Conservation (phyloP, 2,888 invertebrate genomes). For the Biston betularia region DNA sequence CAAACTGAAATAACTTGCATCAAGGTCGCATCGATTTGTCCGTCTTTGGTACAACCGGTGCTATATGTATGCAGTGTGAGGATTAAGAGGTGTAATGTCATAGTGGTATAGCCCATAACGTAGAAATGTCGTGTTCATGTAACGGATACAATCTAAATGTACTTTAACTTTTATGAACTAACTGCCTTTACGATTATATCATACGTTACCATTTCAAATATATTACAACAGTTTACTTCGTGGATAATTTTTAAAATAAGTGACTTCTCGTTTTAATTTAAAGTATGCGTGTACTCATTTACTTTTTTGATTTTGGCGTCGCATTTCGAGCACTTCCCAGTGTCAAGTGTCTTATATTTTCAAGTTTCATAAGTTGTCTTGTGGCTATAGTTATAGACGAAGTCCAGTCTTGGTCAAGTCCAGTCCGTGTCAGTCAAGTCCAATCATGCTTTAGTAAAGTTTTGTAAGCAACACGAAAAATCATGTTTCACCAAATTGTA, state of each 20-base stretch:
- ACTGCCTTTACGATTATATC: neutral
- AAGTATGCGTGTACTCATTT: neutral
- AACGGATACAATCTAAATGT: slow-evolving; percentile 14
- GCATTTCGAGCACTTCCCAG: no score
- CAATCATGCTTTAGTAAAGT: no score
- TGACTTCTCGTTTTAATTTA: neutral
- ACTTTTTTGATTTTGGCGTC: no score
- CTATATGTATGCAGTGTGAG: slow-evolving; percentile 46
- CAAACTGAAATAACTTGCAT: slow-evolving; percentile 77
- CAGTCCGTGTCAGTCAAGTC: no score
- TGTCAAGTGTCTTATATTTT: no score
- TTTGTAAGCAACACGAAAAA: no score
- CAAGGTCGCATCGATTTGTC: slow-evolving; percentile 76
- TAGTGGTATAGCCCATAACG: slow-evolving; percentile 15
- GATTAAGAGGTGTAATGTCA: slow-evolving; percentile 13
- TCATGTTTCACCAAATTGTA: no score
- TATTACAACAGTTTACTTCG: neutral
- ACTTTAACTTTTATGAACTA: slow-evolving; percentile 1
- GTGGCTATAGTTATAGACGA: no score
- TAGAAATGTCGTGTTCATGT: slow-evolving; percentile 13
- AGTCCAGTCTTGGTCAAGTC: no score
- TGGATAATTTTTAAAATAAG: neutral
- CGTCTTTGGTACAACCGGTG: slow-evolving; percentile 57
- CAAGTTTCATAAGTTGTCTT: no score
- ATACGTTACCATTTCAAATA: neutral